These are phyloP conservation scores for Acrossocheilus wenchowensis DNA, from an alignment of 2,797 vertebrate genomes.

Conservation along the genomic window DNA sequence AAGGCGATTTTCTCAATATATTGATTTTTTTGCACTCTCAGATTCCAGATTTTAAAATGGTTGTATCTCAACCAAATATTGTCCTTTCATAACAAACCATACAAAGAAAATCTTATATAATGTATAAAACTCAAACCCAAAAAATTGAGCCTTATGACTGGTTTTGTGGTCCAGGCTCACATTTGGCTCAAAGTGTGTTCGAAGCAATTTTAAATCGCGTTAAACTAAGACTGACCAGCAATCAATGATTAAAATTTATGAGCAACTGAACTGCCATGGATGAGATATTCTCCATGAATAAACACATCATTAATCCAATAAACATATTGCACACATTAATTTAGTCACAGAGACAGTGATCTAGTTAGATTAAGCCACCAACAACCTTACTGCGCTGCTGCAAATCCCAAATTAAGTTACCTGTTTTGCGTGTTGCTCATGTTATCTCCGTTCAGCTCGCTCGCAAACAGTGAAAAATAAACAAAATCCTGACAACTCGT, in stretches of 20 bases:
- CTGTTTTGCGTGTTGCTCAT: constrained; percentile 65
- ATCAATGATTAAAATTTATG: not conserved
- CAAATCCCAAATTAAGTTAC: constrained; percentile 60
- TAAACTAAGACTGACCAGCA: not conserved
- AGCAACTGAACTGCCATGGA: not conserved
- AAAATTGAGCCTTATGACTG: too few species aligned
- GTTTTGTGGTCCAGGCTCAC: too few species aligned
- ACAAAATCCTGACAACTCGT: constrained; percentile 44
- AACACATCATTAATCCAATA: not conserved
- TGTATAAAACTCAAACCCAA: too few species aligned
- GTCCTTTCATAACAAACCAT: too few species aligned
- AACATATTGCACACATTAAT: not conserved
- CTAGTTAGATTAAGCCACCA: not conserved
- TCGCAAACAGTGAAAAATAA: constrained; percentile 61
- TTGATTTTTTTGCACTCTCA: too few species aligned
- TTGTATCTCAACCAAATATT: too few species aligned
- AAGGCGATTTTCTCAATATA: not conserved
- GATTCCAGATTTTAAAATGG: too few species aligned
- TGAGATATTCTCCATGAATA: not conserved
- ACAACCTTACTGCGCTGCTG: not conserved
- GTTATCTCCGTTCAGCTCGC: constrained; percentile 66
- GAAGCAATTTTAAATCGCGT: not conserved
- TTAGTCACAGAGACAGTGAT: not conserved
- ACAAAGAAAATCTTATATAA: not conserved
- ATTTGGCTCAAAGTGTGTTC: not conserved